A percentile compares a stretch with the other conserved stretches of the same genome.
Conservation (phyloP, 1,140 invertebrate species). For the Dinoponera quadriceps region DNA sequence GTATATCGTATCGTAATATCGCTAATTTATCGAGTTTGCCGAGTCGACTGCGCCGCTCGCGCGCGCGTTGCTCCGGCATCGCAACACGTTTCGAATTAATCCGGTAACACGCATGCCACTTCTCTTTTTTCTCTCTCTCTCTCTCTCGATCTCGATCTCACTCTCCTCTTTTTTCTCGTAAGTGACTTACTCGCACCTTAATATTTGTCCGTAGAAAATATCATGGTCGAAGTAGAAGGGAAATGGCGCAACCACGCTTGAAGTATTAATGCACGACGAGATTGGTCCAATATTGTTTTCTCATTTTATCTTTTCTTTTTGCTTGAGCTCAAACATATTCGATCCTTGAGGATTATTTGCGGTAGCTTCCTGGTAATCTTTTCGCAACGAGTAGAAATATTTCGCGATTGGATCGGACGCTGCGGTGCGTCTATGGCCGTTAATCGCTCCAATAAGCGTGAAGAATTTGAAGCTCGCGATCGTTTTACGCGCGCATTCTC, state of each 20-base stretch:
- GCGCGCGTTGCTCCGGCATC: conserved; percentile 26
- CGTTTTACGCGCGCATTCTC: background rate
- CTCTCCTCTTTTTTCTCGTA: background rate
- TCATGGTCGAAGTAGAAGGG: background rate
- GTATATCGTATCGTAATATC: conserved; percentile 52
- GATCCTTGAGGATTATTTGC: background rate
- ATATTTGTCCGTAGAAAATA: background rate
- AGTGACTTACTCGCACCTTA: conserved; percentile 7
- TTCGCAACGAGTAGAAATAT: conserved; percentile 5
- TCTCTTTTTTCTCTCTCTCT: background rate
- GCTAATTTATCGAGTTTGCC: conserved; percentile 61
- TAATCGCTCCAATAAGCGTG: conserved; percentile 1
- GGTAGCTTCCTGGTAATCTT: background rate
- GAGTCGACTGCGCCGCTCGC: conserved; percentile 50
- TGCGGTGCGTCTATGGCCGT: background rate
- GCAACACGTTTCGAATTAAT: conserved; percentile 35
- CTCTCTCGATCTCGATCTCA: background rate
- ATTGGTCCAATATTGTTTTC: no score
- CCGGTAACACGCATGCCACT: conserved; percentile 40
- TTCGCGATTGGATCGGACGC: background rate
- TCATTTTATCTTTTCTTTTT: no score
- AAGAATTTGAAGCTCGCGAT: conserved; percentile 6
- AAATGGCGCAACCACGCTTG: no score
- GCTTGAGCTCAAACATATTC: no score
- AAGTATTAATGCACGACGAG: no score